These are phyloP conservation scores for Heliconius nattereri DNA, from an alignment of 1,140 invertebrate species.

Conservation along the genomic window DNA sequence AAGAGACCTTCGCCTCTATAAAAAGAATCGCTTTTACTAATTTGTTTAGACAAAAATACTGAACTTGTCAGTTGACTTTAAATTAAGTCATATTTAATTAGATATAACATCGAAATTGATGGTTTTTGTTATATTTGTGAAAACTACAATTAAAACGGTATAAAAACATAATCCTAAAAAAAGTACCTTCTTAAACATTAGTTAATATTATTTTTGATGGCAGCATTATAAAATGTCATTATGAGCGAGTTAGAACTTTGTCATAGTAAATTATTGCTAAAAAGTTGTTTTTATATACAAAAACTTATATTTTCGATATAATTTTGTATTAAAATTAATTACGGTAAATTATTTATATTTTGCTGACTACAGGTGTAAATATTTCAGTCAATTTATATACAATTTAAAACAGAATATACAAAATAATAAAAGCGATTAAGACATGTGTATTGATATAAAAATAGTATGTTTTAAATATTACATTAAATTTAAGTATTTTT, in stretches of 20 bases:
- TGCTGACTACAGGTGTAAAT: not conserved
- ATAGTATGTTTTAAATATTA: no score
- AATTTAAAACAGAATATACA: no score
- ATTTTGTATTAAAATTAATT: not conserved
- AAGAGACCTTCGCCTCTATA: not conserved
- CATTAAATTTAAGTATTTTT: no score
- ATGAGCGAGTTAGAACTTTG: not conserved
- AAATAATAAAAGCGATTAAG: no score
- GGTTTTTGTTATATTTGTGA: not conserved
- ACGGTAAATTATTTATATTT: not conserved
- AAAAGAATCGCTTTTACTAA: not conserved
- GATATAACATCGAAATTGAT: not conserved
- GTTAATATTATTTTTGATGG: not conserved
- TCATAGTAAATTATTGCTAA: not conserved
- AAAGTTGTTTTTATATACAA: not conserved
- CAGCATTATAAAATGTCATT: slow-evolving; percentile 2
- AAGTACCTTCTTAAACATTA: slow-evolving; percentile 1
- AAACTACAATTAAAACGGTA: not conserved
- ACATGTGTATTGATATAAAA: no score
- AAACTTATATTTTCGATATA: not conserved
- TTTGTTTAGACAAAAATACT: not conserved
- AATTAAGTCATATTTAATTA: not conserved
- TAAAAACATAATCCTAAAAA: not conserved
- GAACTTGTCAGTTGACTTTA: not conserved
- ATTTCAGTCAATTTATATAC: not conserved